Evolutionary conservation across 2,113 vertebrate species (phyloP), one percentile per base, ranked within the genome.

Genomic region (Hippocampus mohnikei): DNA sequence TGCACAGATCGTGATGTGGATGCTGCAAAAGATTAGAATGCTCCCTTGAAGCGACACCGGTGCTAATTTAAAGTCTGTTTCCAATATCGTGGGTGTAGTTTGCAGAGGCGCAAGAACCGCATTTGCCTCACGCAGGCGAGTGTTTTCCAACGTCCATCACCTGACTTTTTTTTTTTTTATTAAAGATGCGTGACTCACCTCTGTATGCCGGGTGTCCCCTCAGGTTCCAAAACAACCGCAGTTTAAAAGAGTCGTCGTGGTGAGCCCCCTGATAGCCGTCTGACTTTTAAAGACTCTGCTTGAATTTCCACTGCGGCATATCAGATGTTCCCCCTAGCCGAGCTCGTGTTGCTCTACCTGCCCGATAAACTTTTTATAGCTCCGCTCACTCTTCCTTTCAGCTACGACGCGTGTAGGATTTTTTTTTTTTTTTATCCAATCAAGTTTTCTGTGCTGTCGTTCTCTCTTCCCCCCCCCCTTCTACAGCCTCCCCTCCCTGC

Each of bases 221-320:
- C 86, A 80, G 81, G 83, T 87, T 37, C 87, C 81, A 86, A 84
- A 88, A 71, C 69, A 84, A 87, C 75, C 77, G 80, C 73, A 72
- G 77, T 37, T 37, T 37, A 83, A 18, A 52, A 80, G 74, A 87
- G 81, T 83, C 73, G 88, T 55, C 79, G 83, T 83, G 84, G 77
- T 79, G 72, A 37, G 33, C 6, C 81, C 41, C 18, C 66, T 73
- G 83, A 75, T 74, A 67, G 80, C 66, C 79, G 82, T 25, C 41
- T 72, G 71, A n/a, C 69, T 75, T 90, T 97, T 98, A 94, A 96
- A 97, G 95, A 95, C 8, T 18, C 55, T 44, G 82, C 95, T 96
- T 95, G 82, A 90, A 91, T 98, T 96, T 87, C 82, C 74, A 80
- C 94, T 93, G 88, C 89, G 84, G 93, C 93, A 97, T 37, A 37